phyloP scores from a whole-genome alignment of 2,888 invertebrate species.

The Linyphia triangularis region DNA sequence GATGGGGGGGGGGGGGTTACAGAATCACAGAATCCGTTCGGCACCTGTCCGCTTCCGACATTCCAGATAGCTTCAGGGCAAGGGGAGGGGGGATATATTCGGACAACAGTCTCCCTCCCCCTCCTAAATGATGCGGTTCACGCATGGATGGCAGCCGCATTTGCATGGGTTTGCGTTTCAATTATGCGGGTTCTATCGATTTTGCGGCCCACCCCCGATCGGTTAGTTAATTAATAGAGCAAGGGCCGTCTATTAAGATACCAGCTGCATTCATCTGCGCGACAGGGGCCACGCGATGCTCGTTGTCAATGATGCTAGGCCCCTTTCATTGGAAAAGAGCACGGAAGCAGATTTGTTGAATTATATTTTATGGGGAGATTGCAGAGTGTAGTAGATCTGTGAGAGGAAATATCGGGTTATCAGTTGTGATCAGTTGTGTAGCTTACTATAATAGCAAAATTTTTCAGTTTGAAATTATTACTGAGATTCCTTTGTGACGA shows the following conservation, averaged over 20 bases:
- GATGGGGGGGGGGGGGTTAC: background rate
- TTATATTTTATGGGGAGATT: background rate
- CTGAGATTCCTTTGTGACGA: too few species aligned
- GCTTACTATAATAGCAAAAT: too few species aligned
- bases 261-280: conserved; percentile 54
- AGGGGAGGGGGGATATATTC: background rate
- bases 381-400: background rate
- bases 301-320: background rate
- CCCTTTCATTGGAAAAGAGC: background rate
- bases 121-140: conserved; percentile 60
- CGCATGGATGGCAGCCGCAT: conserved; percentile 51
- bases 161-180: conserved; percentile 72
- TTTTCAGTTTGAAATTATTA: too few species aligned
- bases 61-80: background rate
- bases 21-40: background rate
- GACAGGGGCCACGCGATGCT: conserved; percentile 3
- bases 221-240: conserved; percentile 70
- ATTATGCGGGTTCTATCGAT: conserved; percentile 68
- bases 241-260: conserved; percentile 63
- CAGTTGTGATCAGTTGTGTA: too few species aligned
- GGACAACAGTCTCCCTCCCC: conserved; percentile 36
- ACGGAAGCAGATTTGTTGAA: background rate
- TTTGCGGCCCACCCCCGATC: conserved; percentile 48
- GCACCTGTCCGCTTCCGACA: conserved; percentile 50
- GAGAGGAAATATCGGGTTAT: too few species aligned